Evolutionary conservation across 2,888 invertebrate genomes (phyloP).

Genomic region (Willowsia nigromaculata): DNA sequence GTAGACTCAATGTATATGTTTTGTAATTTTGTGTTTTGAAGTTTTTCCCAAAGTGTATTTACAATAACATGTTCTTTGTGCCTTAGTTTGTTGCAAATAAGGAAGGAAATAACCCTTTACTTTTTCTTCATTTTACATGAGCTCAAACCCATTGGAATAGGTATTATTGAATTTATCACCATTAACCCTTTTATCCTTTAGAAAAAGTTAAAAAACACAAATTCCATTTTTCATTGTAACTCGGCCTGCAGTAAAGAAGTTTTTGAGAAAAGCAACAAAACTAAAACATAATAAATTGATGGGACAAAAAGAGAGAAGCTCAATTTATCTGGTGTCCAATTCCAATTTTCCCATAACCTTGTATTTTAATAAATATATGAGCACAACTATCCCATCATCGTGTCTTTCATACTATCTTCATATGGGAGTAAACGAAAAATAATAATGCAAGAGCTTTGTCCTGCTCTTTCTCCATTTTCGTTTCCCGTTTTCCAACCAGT

Average conservation of each 20-base stretch:
- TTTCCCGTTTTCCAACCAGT: conserved; percentile 46
- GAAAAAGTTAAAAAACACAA: neutral
- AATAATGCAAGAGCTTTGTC: neutral
- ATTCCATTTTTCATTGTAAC: conserved; percentile 46
- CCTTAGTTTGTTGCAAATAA: conserved; percentile 20
- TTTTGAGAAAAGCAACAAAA: conserved; percentile 41
- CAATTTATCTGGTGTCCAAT: conserved; percentile 65
- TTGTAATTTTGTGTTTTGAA: neutral
- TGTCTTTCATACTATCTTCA: neutral
- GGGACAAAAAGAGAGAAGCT: conserved; percentile 39
- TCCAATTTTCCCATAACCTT: conserved; percentile 67
- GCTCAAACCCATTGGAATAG: neutral
- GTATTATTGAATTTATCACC: conserved; percentile 26
- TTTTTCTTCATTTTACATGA: conserved; percentile 19
- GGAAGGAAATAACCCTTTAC: conserved; percentile 29
- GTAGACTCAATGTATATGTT: neutral
- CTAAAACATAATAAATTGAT: conserved; percentile 40
- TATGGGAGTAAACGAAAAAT: neutral
- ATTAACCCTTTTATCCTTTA: conserved; percentile 17
- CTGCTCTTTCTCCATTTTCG: neutral
- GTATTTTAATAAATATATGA: conserved; percentile 69
- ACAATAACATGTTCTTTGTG: neutral
- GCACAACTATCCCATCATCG: conserved; percentile 32
- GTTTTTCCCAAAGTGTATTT: conserved; percentile 10
- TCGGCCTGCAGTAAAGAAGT: conserved; percentile 59